Percentiles rank a stretch among this genome's conserved stretches.
phyloP scores from a whole-genome alignment of 2,888 invertebrate species.

The Parasteatoda lunata region DNA sequence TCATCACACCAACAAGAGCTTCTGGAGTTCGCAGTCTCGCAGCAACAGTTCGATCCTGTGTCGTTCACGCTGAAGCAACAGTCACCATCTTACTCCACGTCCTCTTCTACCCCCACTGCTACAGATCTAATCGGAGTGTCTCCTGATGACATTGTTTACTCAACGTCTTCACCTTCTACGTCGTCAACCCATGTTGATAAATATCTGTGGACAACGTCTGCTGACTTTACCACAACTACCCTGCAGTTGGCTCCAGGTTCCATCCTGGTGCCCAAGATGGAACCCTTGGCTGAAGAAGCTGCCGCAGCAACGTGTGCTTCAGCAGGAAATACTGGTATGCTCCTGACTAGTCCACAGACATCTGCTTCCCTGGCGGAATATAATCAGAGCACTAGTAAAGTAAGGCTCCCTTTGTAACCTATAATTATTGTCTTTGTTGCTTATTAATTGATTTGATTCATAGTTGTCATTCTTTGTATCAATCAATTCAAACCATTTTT shows the following conservation, averaged over 20 bases:
- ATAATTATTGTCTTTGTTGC: not conserved
- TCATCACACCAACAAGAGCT: constrained; percentile 57
- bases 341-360: constrained; percentile 24
- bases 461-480: too few relatives aligned
- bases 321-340: constrained; percentile 67
- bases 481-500: too few relatives aligned
- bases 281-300: constrained; percentile 54
- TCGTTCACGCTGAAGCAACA: constrained; percentile 48
- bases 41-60: constrained; percentile 62
- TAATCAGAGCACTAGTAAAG: constrained; percentile 92
- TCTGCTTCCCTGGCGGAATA: constrained; percentile 84
- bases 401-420: constrained; percentile 9
- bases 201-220: constrained; percentile 45
- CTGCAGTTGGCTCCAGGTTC: constrained; percentile 41
- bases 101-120: constrained; percentile 28
- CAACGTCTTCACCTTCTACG: constrained; percentile 39
- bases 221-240: constrained; percentile 35
- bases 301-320: constrained; percentile 61
- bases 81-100: constrained; percentile 35
- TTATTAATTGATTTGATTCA: too few relatives aligned
- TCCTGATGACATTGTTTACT: constrained; percentile 56
- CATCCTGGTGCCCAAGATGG: constrained; percentile 69
- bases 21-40: constrained; percentile 53
- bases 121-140: constrained; percentile 44
- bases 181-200: constrained; percentile 20